Base-by-base conservation (phyloP, 2,797 vertebrate genomes). In the Falco concolor region DNA sequence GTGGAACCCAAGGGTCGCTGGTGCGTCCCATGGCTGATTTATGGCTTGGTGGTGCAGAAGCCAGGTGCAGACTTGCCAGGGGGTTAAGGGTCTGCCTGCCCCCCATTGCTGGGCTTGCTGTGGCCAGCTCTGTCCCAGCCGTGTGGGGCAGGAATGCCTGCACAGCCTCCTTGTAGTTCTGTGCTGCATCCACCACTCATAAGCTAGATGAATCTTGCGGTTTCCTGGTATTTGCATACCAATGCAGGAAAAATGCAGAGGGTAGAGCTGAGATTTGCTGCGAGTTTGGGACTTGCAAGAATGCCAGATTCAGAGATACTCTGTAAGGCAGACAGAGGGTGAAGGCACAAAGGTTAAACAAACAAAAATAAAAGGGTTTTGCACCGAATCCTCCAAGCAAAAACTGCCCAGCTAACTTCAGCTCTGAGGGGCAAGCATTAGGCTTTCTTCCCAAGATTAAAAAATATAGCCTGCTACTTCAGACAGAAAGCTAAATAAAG, bases 401-500 rank as follows among this genome's bases (percentile, higher is more conserved):
- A 93, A 93, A 7, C 7, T 84, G 78, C 32, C 11, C 57, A 50
- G 63, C 42, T 94, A 60, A 82, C 56, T 90, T 74, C 72, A 72
- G 47, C 57, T 90, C 84, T 12, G 81, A 87, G 57, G 73, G 65
- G 57, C 44, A 68, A 93, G 57, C 9, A 18, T 10, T 61, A 92
- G 42, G 13, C 44, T 91, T 47, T 38, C 40, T 90, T 88, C 76
- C 24, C 23, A 79, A 40, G 45, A 78, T 87, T 85, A 87, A 85
- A 93, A 94, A 90, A 79, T 32, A 89, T 1, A 40, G 25, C 78
- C 36, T 83, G 53, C 77, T 89, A 90, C 95, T 95, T 93, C 69
- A 96, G 93, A 72, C 50, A 9, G 10, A 77, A 84, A 90, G 84
- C 85, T 93, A 96, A 89, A 96, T 94, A 91, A 96, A 95, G 42